Conservation (phyloP, 2,113 vertebrate genomes). For the Scophthalmus maximus region DNA sequence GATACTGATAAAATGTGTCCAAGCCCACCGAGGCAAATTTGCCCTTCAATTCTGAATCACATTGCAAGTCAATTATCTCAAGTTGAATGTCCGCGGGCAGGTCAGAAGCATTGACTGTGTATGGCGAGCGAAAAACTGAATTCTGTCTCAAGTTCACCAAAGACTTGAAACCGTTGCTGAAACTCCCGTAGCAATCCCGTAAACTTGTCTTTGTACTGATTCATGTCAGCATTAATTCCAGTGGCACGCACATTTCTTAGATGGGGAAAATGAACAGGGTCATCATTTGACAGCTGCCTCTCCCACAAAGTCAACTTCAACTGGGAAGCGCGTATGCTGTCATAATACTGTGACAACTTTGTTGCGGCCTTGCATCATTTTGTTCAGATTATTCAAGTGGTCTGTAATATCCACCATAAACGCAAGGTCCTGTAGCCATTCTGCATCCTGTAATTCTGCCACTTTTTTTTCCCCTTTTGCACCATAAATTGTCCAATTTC, state of each 20-base stretch:
- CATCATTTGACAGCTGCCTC: conserved; percentile 13
- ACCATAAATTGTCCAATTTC: conserved; percentile 43
- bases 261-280: conserved; percentile 9
- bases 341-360: too few relatives aligned
- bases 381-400: too few relatives aligned
- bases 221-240: not conserved
- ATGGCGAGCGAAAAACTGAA: conserved; percentile 28
- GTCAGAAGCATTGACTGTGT: too few relatives aligned
- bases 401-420: too few relatives aligned
- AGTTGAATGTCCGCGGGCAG: too few relatives aligned
- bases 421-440: too few relatives aligned
- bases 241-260: not conserved
- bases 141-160: conserved; percentile 26
- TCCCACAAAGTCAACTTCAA: conserved; percentile 7
- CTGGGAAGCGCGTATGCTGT: too few relatives aligned
- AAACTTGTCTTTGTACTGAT: too few relatives aligned
- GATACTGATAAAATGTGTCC: conserved; percentile 39
- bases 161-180: not conserved
- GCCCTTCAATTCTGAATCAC: conserved; percentile 32
- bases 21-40: not conserved
- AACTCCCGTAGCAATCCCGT: not conserved
- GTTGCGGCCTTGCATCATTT: too few relatives aligned
- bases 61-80: conserved; percentile 34
- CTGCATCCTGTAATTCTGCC: too few relatives aligned
- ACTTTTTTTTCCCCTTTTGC: conserved; percentile 10